Evolutionary conservation across 2,797 vertebrate genomes (phyloP), one percentile per base, ranked within the genome.

Genomic region (Argyrosomus regius): DNA sequence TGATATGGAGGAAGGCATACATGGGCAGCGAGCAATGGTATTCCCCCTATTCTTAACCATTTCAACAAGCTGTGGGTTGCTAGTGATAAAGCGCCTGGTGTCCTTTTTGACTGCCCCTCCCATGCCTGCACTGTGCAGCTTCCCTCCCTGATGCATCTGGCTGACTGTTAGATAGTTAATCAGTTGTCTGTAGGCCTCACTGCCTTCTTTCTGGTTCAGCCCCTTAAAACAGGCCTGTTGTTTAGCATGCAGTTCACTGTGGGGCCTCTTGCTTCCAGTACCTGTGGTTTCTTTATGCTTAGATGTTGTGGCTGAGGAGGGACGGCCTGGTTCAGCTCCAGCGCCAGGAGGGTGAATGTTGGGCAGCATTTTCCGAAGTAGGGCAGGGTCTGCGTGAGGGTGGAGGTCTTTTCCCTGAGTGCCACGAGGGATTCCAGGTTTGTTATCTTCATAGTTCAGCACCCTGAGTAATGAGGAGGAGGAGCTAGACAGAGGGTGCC

Each of bases 241-340:
- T 86, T 94, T 95, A 62, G 87, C 88, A 83, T 95, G 91, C 77
- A 94, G 65, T 81, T 95, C 94, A 86, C 88, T 92, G 86, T 92
- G 93, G 63, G 89, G 48, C 92, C 92, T 94, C 93, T 95, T 92
- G 95, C 94, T 95, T 92, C 93, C 82, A 5, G 57, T 95, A 96
- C 97, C 96, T 96, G 97, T 95, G 81, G 95, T 96, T 94, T 99
- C 98, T 94, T 98, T 98, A 90, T 97, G 97, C 94, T 98, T 98
- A 1, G 93, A 96, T 77, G 91, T 96, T 83, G 93, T 92, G 13
- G 91, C 96, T 89, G 93, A 97, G 90, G 93, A 96, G 90, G 93
- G 96, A 85, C 97, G 95, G 87, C 95, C 94, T 72, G 94, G 93
- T 22, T 98, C 97, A 17, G 95, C 90, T 68, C 96, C 96, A 41